Conservation (phyloP, 2,888 invertebrate genomes). For the Psylliodes chrysocephalus region DNA sequence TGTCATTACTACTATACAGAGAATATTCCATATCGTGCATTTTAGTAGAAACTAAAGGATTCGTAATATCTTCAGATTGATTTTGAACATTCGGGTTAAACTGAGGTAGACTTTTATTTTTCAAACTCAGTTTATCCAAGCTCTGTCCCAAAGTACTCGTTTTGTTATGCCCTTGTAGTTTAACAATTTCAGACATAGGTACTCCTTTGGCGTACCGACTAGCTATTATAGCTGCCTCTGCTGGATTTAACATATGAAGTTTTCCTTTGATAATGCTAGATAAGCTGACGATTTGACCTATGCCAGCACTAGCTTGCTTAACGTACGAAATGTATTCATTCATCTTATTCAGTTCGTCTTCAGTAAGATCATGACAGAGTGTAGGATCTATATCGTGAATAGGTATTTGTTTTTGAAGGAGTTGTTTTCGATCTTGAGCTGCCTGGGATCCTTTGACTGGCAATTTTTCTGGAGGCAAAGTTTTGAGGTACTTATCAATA, state of each 20-base stretch:
- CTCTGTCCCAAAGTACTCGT: conserved; percentile 28
- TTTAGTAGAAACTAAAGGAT: conserved; percentile 24
- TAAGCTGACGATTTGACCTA: conserved; percentile 58
- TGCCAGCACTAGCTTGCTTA: conserved; percentile 60
- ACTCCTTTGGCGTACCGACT: conserved; percentile 53
- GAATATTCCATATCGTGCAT: conserved; percentile 33
- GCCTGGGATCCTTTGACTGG: conserved; percentile 86
- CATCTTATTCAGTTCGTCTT: conserved; percentile 61
- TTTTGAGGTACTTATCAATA: conserved; percentile 62
- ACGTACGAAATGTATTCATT: conserved; percentile 63
- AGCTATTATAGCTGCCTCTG: conserved; percentile 52
- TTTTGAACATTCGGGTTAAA: conserved; percentile 25
- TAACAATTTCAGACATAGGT: conserved; percentile 55
- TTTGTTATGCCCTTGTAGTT: conserved; percentile 50
- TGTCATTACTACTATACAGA: conserved; percentile 36
- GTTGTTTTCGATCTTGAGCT: conserved; percentile 80
- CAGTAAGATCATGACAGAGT: conserved; percentile 68
- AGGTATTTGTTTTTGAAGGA: conserved; percentile 86
- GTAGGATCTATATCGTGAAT: conserved; percentile 81
- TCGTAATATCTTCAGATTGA: conserved; percentile 22
- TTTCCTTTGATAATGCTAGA: conserved; percentile 50
- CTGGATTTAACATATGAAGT: conserved; percentile 41
- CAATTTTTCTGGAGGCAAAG: conserved; percentile 76
- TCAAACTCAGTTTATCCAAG: conserved; percentile 36
- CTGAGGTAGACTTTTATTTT: conserved; percentile 27